phyloP scores from a whole-genome alignment of 64 coral and sea anemone genomes.

The Platygyra sinensis region DNA sequence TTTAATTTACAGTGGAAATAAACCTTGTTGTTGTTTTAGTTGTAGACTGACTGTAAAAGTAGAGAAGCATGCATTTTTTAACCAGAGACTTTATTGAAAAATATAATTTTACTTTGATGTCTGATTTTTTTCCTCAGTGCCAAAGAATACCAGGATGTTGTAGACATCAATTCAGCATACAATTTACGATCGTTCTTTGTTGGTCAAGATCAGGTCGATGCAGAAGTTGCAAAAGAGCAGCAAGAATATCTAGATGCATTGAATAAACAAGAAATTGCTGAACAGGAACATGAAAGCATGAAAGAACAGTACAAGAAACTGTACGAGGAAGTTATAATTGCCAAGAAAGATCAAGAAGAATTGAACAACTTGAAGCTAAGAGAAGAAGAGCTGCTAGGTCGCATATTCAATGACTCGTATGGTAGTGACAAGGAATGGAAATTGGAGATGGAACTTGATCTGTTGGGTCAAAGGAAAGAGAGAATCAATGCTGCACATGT shows the following conservation, averaged over 20 bases:
- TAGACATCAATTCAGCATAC: conserved; percentile 59
- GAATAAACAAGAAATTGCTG: conserved; percentile 89
- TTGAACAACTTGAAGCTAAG: conserved; percentile 48
- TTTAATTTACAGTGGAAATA: too few relatives aligned
- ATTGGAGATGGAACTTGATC: conserved; percentile 78
- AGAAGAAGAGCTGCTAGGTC: conserved; percentile 70
- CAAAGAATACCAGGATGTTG: conserved; percentile 92
- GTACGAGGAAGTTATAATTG: conserved; percentile 56
- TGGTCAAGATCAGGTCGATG: conserved; percentile 67
- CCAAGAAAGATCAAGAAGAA: conserved; percentile 54
- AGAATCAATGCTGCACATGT: conserved; percentile 63
- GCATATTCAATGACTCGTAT: conserved; percentile 91
- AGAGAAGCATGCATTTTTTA: neutral
- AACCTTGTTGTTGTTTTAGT: too few relatives aligned
- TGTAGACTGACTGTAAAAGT: too few relatives aligned
- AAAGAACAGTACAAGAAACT: conserved; percentile 82
- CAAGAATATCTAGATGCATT: conserved; percentile 91
- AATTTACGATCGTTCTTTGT: conserved; percentile 77
- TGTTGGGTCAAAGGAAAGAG: conserved; percentile 70
- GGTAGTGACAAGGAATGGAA: conserved; percentile 93
- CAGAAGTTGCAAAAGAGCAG: conserved; percentile 69
- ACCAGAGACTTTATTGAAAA: neutral
- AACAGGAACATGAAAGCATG: conserved; percentile 73
- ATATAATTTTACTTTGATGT: neutral
- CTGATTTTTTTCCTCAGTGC: conserved; percentile 30